These are phyloP conservation scores for Leptura quadrifasciata DNA, from an alignment of 2,888 invertebrate species.

Conservation along the genomic window DNA sequence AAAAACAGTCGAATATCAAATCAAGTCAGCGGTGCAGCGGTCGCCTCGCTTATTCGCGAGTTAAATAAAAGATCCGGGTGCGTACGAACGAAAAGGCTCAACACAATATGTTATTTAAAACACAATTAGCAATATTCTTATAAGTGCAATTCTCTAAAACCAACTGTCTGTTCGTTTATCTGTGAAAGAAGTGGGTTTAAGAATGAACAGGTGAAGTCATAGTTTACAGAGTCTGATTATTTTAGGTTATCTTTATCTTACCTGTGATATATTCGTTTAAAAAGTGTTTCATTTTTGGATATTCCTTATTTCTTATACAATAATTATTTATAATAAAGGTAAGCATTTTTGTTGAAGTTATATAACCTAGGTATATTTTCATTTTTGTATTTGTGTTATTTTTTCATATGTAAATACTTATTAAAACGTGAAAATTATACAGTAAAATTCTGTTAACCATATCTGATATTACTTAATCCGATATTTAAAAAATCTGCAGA, in stretches of 20 bases:
- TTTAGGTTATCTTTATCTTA: constrained; percentile 28
- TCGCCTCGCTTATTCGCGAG: constrained; percentile 14
- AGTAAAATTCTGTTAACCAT: too few species aligned
- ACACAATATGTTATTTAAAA: constrained; percentile 24
- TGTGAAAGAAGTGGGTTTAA: constrained; percentile 4
- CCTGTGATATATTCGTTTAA: constrained; percentile 32
- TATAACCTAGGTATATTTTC: neutral
- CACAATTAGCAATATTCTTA: neutral
- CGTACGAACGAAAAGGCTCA: constrained; percentile 21
- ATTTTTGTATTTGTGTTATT: too few species aligned
- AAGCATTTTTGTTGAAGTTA: constrained; percentile 1
- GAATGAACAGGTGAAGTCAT: constrained; percentile 36
- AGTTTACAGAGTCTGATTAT: constrained; percentile 32
- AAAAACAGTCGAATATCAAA: constrained; percentile 8
- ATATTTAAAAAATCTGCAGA: too few species aligned
- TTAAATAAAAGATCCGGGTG: neutral
- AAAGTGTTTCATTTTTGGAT: constrained; percentile 26
- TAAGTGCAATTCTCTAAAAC: constrained; percentile 1
- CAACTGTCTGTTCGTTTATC: neutral
- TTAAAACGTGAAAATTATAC: too few species aligned
- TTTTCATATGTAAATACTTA: too few species aligned
- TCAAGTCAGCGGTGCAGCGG: constrained; percentile 21
- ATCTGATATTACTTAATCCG: too few species aligned
- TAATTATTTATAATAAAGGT: constrained; percentile 12
- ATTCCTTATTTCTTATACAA: neutral